These are phyloP conservation scores for Coecobrya sp. DNA, from an alignment of 2,888 invertebrate species.

Conservation along the genomic window DNA sequence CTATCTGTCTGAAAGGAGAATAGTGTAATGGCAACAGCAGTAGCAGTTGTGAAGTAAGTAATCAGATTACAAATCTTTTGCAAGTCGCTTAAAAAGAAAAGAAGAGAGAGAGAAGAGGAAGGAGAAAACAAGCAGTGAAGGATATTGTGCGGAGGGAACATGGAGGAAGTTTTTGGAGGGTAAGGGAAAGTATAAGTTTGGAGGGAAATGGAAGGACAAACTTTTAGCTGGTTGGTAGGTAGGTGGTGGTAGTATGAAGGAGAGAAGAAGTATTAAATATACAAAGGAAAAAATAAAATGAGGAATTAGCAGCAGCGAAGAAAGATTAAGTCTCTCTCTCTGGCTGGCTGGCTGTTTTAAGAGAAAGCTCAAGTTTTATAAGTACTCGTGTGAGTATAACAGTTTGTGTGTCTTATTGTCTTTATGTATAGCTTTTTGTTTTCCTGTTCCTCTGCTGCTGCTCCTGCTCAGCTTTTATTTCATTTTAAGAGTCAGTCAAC, in stretches of 20 bases:
- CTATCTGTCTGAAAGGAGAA: no score
- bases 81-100: neutral
- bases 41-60: neutral
- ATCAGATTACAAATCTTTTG: constrained; percentile 54
- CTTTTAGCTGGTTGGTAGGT: neutral
- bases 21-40: neutral
- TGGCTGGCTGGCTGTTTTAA: neutral
- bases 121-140: no score
- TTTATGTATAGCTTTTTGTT: no score
- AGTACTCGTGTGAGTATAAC: neutral
- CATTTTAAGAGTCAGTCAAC: constrained; percentile 1
- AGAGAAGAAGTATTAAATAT: neutral
- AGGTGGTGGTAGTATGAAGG: no score
- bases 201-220: neutral
- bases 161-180: neutral
- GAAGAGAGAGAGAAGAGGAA: no score
- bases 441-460: neutral
- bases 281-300: constrained; percentile 24
- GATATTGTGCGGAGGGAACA: neutral
- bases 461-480: neutral
- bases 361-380: neutral
- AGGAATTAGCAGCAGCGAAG: constrained; percentile 50
- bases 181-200: neutral
- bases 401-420: neutral
- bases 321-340: constrained; percentile 10